phyloP scores from a whole-genome alignment of 2,113 vertebrate genomes.

The Nyctereutes procyonoides region DNA sequence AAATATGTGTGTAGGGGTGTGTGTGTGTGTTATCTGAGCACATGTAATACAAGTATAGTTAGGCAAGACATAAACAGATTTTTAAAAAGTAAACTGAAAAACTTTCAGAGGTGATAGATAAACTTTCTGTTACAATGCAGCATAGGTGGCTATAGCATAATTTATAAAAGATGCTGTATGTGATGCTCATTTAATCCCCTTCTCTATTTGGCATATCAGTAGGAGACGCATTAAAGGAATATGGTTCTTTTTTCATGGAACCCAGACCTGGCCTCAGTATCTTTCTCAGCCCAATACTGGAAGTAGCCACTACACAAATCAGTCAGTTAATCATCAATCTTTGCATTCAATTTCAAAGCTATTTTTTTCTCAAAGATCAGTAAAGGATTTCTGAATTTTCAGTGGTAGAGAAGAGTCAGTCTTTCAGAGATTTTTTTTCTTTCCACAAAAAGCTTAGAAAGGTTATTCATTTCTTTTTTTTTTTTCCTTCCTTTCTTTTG shows the following conservation, averaged over 20 bases:
- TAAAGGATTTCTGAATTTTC: slow-evolving; percentile 8
- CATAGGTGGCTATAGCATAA: too few relatives aligned
- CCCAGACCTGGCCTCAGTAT: neutral
- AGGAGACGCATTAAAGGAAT: neutral
- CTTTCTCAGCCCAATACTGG: neutral
- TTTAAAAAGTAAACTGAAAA: neutral
- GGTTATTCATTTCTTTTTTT: neutral
- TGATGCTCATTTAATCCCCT: fast-evolving
- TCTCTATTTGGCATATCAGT: neutral
- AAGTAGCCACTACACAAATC: neutral
- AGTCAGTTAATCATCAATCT: neutral
- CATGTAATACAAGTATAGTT: neutral
- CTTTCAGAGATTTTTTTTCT: neutral
- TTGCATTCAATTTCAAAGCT: neutral
- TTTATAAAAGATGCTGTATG: neutral
- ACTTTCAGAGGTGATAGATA: neutral
- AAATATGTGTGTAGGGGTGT: neutral
- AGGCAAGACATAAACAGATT: neutral
- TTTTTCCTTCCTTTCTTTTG: neutral
- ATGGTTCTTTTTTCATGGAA: neutral
- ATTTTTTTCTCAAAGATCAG: neutral
- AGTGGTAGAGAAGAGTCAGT: neutral
- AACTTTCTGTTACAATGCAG: neutral
- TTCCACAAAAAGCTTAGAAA: neutral
- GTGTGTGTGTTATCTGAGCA: neutral